Base-by-base conservation (phyloP, 2,113 vertebrate genomes). In the Nyctereutes procyonoides region DNA sequence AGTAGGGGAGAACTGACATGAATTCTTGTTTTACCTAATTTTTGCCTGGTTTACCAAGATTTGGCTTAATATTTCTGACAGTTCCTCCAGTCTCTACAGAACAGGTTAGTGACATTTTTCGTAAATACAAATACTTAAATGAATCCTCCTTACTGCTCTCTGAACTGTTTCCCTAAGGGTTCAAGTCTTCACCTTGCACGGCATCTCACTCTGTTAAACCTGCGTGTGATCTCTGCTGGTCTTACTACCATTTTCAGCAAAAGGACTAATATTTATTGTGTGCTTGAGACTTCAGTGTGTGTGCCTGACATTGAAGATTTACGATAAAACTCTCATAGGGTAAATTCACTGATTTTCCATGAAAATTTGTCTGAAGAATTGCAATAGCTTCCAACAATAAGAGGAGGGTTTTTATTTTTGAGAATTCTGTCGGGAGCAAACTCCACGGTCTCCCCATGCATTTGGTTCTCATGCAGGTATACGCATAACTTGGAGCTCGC, bases 41-140 rank as follows among this genome's bases (percentile, higher is more conserved):
- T 95, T 98, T 95, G 48, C 8, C 84, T n/a, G 95, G 65, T 97
- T 96, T 73, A 98, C 98, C 93, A 80, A 98, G 97, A 93, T 65
- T 48, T 74, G 38, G 87, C 93, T 98, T 98, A 95, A 93, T 97
- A 96, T 98, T 98, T 98, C 91, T 98, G 97, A 97, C 96, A 55
- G 10, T 93, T 88, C 96, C 97, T 95, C 91, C 96, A 90, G 86
- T n/a, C 53, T 96, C 98, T 94, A 62, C 95, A 0, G 92, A 98
- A 96, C 99, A 99, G 99, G 99, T 99, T 96, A 98, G 99, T 99
- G 90, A 88, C 55, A 93, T 71, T 88, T 96, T 97, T 91, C 62
- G 55, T 96, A 85, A 92, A 51, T 63, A 80, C 82, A 90, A 87
- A 86, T 79, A 73, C 8, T 89, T 43, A 5, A 92, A 67, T 56